These are phyloP conservation scores for Leucophora obtusa DNA, from an alignment of 2,888 invertebrate genomes.

Conservation along the genomic window DNA sequence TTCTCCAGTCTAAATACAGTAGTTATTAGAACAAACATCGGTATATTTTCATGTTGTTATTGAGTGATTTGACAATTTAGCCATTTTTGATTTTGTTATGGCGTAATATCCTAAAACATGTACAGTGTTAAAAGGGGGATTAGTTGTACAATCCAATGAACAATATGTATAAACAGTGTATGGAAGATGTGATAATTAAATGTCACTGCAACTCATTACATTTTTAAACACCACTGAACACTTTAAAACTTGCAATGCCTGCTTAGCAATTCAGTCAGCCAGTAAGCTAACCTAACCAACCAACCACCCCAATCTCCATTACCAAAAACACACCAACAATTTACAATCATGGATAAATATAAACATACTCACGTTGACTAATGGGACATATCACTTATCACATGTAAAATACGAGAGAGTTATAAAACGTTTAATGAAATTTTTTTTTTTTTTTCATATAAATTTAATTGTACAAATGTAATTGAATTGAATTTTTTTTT, in stretches of 20 bases:
- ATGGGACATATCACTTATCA: constrained; percentile 61
- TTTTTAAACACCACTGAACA: constrained; percentile 55
- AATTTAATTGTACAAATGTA: constrained; percentile 57
- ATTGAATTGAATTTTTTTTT: constrained; percentile 46
- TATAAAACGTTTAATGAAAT: constrained; percentile 54
- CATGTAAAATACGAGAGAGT: constrained; percentile 41
- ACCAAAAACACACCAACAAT: constrained; percentile 7
- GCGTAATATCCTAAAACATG: not conserved
- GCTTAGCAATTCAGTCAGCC: not conserved
- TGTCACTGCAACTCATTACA: constrained; percentile 61
- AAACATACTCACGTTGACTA: constrained; percentile 53
- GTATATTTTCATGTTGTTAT: too few relatives aligned
- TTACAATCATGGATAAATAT: constrained; percentile 34
- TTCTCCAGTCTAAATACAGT: too few relatives aligned
- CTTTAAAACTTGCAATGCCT: constrained; percentile 13
- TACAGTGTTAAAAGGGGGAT: too few relatives aligned
- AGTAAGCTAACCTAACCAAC: not conserved
- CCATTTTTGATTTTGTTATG: too few relatives aligned
- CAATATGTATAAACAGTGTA: not conserved
- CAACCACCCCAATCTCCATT: constrained; percentile 1
- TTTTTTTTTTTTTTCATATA: constrained; percentile 33
- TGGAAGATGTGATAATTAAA: constrained; percentile 61
- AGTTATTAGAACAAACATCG: too few relatives aligned
- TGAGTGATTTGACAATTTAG: too few relatives aligned
- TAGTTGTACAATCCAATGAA: not conserved